Conservation (phyloP, 2,113 vertebrate species). For the Larimichthys polyactis region DNA sequence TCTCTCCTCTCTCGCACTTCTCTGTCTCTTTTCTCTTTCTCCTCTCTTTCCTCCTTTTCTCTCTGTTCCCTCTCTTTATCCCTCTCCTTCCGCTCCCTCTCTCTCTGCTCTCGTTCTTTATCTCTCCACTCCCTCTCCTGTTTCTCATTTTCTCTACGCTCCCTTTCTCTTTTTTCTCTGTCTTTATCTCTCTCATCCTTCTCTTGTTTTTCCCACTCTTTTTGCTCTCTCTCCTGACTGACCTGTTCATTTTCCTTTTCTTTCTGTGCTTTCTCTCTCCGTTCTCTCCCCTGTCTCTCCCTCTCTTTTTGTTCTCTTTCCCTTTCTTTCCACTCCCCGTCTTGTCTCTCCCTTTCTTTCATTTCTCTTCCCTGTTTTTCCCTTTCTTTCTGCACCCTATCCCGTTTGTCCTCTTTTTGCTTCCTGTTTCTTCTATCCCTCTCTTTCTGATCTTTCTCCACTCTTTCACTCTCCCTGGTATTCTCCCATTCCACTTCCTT, state of each 20-base stretch:
- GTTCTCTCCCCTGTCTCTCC: constrained; percentile 16
- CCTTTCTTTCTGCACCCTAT: background rate
- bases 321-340: constrained; percentile 1
- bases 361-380: constrained; percentile 5
- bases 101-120: constrained; percentile 2
- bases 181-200: constrained; percentile 27
- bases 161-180: constrained; percentile 26
- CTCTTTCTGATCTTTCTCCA: constrained; percentile 19
- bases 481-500: background rate
- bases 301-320: constrained; percentile 5
- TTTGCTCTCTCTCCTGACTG: constrained; percentile 24
- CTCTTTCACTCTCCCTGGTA: background rate
- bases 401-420: constrained; percentile 9
- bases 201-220: constrained; percentile 32
- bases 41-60: constrained; percentile 3
- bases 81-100: background rate
- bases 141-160: constrained; percentile 13
- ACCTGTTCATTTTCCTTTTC: constrained; percentile 33
- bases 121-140: constrained; percentile 2
- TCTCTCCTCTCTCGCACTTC: constrained; percentile 27
- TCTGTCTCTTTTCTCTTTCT: constrained; percentile 20
- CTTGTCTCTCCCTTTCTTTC: background rate
- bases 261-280: background rate
- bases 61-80: constrained; percentile 5
- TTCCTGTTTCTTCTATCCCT: constrained; percentile 12